Evolutionary conservation across 2,888 invertebrate species (phyloP).

Genomic region (Chelonus formosanus): DNA sequence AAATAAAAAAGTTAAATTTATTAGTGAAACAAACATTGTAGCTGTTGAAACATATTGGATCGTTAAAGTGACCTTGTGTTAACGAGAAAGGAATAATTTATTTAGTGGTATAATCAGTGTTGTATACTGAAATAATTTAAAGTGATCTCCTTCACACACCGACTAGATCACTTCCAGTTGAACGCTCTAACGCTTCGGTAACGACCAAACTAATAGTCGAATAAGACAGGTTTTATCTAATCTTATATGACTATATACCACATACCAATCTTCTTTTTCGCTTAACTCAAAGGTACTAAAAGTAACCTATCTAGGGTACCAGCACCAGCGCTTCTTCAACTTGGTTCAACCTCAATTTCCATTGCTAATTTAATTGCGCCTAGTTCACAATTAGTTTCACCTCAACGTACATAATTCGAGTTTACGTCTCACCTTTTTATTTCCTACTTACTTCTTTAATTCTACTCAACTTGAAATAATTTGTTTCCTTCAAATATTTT

Average conservation of each 20-base stretch:
- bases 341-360: slow-evolving; percentile 42
- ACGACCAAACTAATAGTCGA: slow-evolving; percentile 38
- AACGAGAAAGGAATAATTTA: not conserved
- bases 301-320: slow-evolving; percentile 16
- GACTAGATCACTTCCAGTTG: slow-evolving; percentile 34
- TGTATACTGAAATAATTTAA: slow-evolving; percentile 10
- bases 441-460: not conserved
- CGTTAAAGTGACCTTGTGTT: not conserved
- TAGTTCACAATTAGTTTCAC: slow-evolving; percentile 43
- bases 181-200: slow-evolving; percentile 40
- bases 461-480: not conserved
- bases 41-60: not conserved
- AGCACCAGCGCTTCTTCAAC: slow-evolving; percentile 12
- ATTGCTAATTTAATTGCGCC: slow-evolving; percentile 44
- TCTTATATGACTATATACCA: slow-evolving; percentile 33
- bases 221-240: slow-evolving; percentile 41
- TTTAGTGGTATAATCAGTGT: slow-evolving; percentile 1
- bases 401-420: slow-evolving; percentile 37
- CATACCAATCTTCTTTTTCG: slow-evolving; percentile 26
- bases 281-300: slow-evolving; percentile 2
- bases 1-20: too few species aligned
- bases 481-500: not conserved
- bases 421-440: slow-evolving; percentile 31
- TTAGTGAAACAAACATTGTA: too few species aligned
- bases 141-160: not conserved